Evolutionary conservation across 2,888 invertebrate species (phyloP), one percentile per base, ranked within the genome.

Genomic region (Gasteruption jaculator): DNA sequence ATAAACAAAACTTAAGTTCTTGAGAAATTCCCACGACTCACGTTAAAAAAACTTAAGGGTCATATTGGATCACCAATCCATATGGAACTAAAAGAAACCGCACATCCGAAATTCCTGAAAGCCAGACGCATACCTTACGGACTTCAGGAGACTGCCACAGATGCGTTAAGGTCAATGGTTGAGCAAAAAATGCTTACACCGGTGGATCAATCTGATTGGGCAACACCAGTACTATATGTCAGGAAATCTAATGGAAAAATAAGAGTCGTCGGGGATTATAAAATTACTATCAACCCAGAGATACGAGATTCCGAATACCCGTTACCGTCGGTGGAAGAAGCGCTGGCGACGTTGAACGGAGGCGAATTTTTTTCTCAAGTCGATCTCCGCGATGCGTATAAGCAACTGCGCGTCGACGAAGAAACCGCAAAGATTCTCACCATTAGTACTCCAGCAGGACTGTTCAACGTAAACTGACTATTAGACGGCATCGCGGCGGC

Each of bases 321-420:
- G 16, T 14, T 37, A 5, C 37, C 37, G 3, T 12, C 15, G 4
- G 8, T 19, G 7, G 37, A 37, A 11, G 16, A 37, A 3, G 15
- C 26, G 3, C 26, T 36, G 7, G 36, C 14, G 10, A 15, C 10
- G 3, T 2, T 36, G 3, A 51, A 47, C 33, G 52, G 49, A 26
- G 50, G 56, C 22, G 38, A 43, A 24, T 30, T 44, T 27, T 55
- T 55, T 41, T 45, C 55, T 10, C 52, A 56, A 48, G 33, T 55
- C 6, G 54, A 55, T 38, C 39, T 55, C 18, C 29, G 36, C 4
- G 33, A 56, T 14, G 54, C 54, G 18, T 54, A 52, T 22, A 42
- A 46, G 30, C 53, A 54, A 43, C 37, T 54, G 16, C 40, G 40
- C 18, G 42, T 54, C 15, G 51, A 52, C 27, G 51, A 56, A 33